Evolutionary conservation across 2,888 invertebrate genomes (phyloP).

Genomic region (Holacanthella duospinosa): DNA sequence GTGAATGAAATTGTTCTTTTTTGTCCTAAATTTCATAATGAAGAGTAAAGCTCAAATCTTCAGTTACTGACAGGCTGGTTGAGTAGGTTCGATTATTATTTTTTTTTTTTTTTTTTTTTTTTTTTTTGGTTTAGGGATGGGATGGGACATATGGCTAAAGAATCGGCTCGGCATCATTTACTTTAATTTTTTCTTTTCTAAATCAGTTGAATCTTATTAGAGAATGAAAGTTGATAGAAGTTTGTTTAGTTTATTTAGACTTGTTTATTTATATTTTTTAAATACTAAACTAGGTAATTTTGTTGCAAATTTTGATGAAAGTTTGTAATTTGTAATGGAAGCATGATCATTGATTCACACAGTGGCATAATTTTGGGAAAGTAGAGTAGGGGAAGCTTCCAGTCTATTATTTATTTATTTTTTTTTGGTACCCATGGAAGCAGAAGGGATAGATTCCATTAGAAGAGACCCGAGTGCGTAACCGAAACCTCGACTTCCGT

Average conservation of each 20-base stretch:
- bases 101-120: too few species aligned
- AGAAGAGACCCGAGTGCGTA: constrained; percentile 26
- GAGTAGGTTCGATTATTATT: neutral
- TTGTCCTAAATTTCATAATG: constrained; percentile 7
- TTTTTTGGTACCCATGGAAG: neutral
- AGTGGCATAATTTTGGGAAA: constrained; percentile 2
- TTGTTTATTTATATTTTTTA: too few species aligned
- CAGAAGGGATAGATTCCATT: constrained; percentile 7
- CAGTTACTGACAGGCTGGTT: neutral
- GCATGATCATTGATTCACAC: neutral
- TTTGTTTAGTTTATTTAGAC: too few species aligned
- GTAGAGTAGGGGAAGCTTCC: neutral
- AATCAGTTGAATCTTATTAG: too few species aligned
- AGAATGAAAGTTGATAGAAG: too few species aligned
- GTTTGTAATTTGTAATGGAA: neutral
- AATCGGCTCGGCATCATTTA: too few species aligned
- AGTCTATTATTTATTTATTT: neutral
- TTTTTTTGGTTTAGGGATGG: too few species aligned
- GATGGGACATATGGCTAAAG: too few species aligned
- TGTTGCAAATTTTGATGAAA: neutral
- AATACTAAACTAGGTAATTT: too few species aligned
- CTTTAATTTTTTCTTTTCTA: too few species aligned
- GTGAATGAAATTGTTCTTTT: constrained; percentile 38
- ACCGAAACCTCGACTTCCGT: constrained; percentile 38
- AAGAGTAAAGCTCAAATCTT: neutral